Evolutionary conservation across 2,797 vertebrate genomes (phyloP).

Genomic region (Pachyuromys duprasi): DNA sequence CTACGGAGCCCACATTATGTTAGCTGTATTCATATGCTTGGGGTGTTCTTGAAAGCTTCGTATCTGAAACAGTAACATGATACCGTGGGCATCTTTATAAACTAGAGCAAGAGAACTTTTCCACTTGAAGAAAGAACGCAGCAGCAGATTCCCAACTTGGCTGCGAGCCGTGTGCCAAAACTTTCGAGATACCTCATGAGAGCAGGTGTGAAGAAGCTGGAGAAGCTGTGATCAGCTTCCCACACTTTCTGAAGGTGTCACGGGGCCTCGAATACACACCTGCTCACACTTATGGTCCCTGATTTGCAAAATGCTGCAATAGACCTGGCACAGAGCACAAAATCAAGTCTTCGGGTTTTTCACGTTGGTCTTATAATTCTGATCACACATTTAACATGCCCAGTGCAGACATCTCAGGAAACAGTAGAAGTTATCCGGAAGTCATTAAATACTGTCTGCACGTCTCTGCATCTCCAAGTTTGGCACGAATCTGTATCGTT

Average conservation of each 20-base stretch:
- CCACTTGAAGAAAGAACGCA: neutral
- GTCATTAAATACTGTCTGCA: neutral
- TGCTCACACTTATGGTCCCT: rapidly evolving
- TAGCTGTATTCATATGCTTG: neutral
- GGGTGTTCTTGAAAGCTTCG: neutral
- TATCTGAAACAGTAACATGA: neutral
- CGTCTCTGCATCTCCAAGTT: neutral
- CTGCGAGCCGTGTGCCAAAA: neutral
- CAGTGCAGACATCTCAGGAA: neutral
- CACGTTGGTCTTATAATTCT: neutral
- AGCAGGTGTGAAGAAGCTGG: neutral
- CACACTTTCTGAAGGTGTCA: neutral
- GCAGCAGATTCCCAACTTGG: rapidly evolving
- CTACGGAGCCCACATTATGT: neutral
- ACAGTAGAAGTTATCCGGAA: neutral
- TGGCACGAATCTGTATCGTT: neutral
- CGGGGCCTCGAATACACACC: rapidly evolving
- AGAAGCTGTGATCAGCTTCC: neutral
- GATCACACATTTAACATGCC: neutral
- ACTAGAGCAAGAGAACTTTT: neutral
- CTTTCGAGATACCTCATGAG: neutral
- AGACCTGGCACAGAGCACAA: neutral
- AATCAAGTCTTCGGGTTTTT: neutral
- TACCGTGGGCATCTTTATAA: neutral
- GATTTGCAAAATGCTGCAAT: neutral